These are phyloP conservation scores for Philypnodon macrostomus DNA, from an alignment of 2,797 vertebrate genomes.

Conservation along the genomic window DNA sequence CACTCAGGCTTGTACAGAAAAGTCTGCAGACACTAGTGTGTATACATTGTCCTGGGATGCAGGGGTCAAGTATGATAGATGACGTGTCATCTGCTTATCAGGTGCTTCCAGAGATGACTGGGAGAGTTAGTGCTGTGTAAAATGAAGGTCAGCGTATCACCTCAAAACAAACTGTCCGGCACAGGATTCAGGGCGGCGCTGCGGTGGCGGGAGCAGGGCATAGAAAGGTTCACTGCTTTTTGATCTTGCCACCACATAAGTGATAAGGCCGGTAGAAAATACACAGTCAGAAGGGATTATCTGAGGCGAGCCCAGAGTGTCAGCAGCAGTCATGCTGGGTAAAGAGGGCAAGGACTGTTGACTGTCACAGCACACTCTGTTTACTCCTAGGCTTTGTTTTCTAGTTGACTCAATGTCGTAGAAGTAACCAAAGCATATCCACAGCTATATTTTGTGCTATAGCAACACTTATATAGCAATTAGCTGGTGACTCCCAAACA, in stretches of 20 bases:
- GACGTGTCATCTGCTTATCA: slow-evolving; percentile 75
- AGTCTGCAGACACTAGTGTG: slow-evolving; percentile 39
- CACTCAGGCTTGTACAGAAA: slow-evolving; percentile 30
- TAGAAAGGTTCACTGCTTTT: slow-evolving; percentile 46
- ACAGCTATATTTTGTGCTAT: slow-evolving; percentile 29
- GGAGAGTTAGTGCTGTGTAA: slow-evolving; percentile 47
- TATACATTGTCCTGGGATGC: slow-evolving; percentile 62
- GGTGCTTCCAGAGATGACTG: slow-evolving; percentile 65
- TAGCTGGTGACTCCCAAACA: slow-evolving; percentile 48
- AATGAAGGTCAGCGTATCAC: slow-evolving; percentile 73
- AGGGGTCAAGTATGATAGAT: slow-evolving; percentile 76
- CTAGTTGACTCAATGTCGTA: slow-evolving; percentile 1
- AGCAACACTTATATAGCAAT: slow-evolving; percentile 47
- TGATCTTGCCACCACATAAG: slow-evolving; percentile 65
- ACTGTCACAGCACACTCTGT: slow-evolving; percentile 26
- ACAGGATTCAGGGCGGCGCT: slow-evolving; percentile 36
- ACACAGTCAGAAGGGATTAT: slow-evolving; percentile 72
- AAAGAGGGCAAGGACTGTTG: slow-evolving; percentile 48
- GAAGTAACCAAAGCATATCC: slow-evolving; percentile 22
- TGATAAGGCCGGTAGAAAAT: slow-evolving; percentile 68
- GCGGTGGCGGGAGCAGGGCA: slow-evolving; percentile 12
- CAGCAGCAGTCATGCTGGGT: slow-evolving; percentile 60
- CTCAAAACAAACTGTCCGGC: slow-evolving; percentile 53
- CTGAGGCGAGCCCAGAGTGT: slow-evolving; percentile 63
- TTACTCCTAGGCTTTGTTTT: slow-evolving; percentile 29